These are phyloP conservation scores for Alexandromys oeconomus DNA, from an alignment of 2,797 vertebrate species.

Conservation along the genomic window DNA sequence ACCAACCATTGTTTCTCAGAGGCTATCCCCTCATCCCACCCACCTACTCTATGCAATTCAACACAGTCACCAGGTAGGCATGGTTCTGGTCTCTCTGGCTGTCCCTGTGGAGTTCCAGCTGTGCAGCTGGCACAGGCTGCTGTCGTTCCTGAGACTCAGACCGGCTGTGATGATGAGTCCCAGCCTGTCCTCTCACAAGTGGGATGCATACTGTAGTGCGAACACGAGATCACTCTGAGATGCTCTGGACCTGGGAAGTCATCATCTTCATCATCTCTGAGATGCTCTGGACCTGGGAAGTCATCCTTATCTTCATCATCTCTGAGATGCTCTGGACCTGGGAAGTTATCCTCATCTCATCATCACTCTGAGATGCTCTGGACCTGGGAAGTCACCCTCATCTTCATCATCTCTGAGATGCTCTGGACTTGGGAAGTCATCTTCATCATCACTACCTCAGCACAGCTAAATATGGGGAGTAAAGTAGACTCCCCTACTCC, in stretches of 20 bases:
- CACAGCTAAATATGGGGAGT: not conserved
- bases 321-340: too few species aligned
- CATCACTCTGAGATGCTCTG: too few species aligned
- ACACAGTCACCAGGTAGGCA: fast-evolving
- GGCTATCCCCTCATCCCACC: fast-evolving
- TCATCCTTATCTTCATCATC: not conserved
- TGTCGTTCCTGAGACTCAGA: fast-evolving
- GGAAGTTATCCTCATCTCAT: too few species aligned
- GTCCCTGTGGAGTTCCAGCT: fast-evolving
- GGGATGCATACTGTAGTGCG: fast-evolving
- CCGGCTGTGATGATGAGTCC: fast-evolving
- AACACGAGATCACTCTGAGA: not conserved
- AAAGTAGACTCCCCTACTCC: fast-evolving
- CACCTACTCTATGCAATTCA: fast-evolving
- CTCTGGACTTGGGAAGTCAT: not conserved
- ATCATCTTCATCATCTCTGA: not conserved
- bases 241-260: not conserved
- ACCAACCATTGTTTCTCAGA: fast-evolving
- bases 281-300: too few species aligned
- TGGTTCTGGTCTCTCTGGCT: not conserved
- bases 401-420: not conserved
- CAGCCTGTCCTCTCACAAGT: fast-evolving
- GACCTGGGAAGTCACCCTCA: too few species aligned
- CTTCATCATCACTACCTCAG: not conserved
- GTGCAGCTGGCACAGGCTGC: fast-evolving